Percentiles rank a stretch among this genome's conserved stretches.
Evolutionary conservation across 1,140 invertebrate genomes (phyloP).

Genomic region (Drosophila biarmipes): DNA sequence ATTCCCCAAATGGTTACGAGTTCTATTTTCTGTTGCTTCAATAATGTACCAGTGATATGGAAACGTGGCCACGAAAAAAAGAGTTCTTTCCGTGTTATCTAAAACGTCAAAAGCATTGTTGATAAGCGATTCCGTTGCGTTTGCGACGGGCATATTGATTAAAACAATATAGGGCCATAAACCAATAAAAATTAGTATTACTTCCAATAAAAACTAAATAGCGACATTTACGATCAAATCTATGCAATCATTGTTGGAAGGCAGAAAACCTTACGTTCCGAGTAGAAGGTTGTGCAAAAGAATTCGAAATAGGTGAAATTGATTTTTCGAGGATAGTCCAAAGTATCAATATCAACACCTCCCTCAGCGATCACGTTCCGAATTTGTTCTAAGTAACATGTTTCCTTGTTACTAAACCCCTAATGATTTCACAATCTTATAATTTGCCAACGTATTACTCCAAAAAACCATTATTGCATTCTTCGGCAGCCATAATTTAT

Average conservation of each 20-base stretch:
- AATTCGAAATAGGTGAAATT: not conserved
- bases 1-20: slow-evolving; percentile 20
- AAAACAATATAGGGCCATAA: slow-evolving; percentile 81
- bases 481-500: slow-evolving; percentile 19
- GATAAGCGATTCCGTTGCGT: slow-evolving; percentile 64
- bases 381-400: not conserved
- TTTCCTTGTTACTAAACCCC: too few relatives aligned
- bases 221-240: slow-evolving; percentile 83
- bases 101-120: slow-evolving; percentile 42
- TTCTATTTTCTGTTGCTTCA: slow-evolving; percentile 59
- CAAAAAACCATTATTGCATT: slow-evolving; percentile 7
- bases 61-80: slow-evolving; percentile 43
- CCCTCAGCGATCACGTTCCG: too few relatives aligned
- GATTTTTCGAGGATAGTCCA: too few relatives aligned
- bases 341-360: too few relatives aligned
- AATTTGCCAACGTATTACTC: not conserved
- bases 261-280: slow-evolving; percentile 12
- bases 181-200: slow-evolving; percentile 83
- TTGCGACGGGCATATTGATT: slow-evolving; percentile 68
- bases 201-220: slow-evolving; percentile 84
- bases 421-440: not conserved
- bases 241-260: slow-evolving; percentile 79
- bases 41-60: slow-evolving; percentile 48
- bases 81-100: slow-evolving; percentile 49
- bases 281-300: not conserved